Evolutionary conservation across 1,140 invertebrate species (phyloP), one percentile per base, ranked within the genome.

Genomic region (Lethrus apterus): DNA sequence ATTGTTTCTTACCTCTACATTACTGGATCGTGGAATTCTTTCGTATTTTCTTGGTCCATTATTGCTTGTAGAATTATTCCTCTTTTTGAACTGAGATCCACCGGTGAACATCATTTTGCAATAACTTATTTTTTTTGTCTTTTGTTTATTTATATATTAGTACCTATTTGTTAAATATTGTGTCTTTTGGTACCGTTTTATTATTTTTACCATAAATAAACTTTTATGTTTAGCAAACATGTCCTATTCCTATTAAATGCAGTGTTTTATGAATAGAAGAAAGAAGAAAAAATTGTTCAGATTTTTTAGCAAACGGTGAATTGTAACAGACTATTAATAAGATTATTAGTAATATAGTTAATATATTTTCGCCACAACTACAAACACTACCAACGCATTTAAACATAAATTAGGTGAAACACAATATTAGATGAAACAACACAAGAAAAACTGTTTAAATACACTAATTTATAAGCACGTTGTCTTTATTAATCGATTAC

Each of bases 51-150:
- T 44, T 44, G 52, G 54, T 18, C 52, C 50, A 43, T 50, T 52
- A 24, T 45, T 50, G 11, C 51, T 57, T 40, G 56, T 52, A 9
- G 62, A 58, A 9, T 64, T 64, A 44, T 63, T 73, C 46, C 67
- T 58, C 46, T 67, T 71, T 50, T 69, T 71, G 11, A 68, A 65
- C 45, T 72, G 72, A 10, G 71, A 70, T 13, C 70, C 71, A 32
- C 70, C 71, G 19, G 73, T 73, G 62, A 75, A 75, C 73, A 75
- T 76, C 73, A 75, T 76, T 47, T 66, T 68, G 56, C 20, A 4
- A 17, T 34, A 5, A 34, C 14, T 21, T 10, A 21, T 21, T 2
- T 7, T 40, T 8, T 19, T 40, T 21, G 24, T 10, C 4, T 26
- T 4, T 26, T 10, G 24, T 26, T 26, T 26, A 26, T 26, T 26